A percentile compares a stretch with the other conserved stretches of the same genome.
Conservation (phyloP, 2,113 vertebrate genomes). For the Corythaixoides concolor region DNA sequence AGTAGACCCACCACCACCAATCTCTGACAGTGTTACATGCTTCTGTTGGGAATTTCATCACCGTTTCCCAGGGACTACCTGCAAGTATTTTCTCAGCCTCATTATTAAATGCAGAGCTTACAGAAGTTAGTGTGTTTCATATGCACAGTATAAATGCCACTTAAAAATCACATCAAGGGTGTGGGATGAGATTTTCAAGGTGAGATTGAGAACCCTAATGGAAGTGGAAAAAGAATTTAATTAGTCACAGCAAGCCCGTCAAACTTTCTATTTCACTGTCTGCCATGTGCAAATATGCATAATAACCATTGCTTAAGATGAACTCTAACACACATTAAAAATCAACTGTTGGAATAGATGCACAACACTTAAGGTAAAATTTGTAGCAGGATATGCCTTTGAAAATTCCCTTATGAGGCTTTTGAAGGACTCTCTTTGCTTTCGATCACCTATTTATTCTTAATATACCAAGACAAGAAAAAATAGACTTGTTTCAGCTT, state of each 20-base stretch:
- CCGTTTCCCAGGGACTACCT: neutral
- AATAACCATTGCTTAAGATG: neutral
- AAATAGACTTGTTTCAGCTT: neutral
- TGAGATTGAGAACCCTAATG: constrained; percentile 20
- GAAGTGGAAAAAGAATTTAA: constrained; percentile 13
- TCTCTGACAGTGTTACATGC: neutral
- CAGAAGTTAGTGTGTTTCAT: neutral
- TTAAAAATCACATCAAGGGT: constrained; percentile 22
- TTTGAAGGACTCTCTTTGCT: neutral
- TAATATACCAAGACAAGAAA: neutral
- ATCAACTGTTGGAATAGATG: neutral
- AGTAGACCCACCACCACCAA: neutral
- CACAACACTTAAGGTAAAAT: constrained; percentile 9
- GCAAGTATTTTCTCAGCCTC: constrained; percentile 1
- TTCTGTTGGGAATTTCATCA: neutral
- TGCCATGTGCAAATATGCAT: neutral
- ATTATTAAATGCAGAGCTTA: neutral
- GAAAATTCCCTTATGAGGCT: neutral
- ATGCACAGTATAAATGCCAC: neutral
- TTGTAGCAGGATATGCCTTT: neutral
- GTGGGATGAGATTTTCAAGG: constrained; percentile 39
- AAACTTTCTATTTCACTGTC: neutral
- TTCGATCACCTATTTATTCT: neutral
- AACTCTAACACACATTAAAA: neutral
- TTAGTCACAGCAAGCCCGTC: neutral